phyloP scores from a whole-genome alignment of 2,113 vertebrate species.

The Fregata magnificens region DNA sequence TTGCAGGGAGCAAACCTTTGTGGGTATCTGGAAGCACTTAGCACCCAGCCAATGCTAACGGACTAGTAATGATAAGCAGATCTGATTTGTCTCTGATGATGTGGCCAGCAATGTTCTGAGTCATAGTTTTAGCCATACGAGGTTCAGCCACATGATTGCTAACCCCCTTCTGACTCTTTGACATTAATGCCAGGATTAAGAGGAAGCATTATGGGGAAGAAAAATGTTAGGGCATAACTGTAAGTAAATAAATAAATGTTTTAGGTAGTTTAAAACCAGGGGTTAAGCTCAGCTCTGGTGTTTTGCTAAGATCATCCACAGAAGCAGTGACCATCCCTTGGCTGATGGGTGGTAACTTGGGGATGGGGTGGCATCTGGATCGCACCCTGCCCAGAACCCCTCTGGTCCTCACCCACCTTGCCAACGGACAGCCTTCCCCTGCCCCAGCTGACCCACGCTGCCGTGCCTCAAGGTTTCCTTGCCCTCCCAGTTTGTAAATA shows the following conservation, averaged over 20 bases:
- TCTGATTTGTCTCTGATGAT: not conserved
- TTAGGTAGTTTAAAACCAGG: not conserved
- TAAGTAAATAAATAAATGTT: not conserved
- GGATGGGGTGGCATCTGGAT: not conserved
- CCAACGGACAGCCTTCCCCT: not conserved
- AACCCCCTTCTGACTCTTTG: not conserved
- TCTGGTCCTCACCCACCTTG: not conserved
- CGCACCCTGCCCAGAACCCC: not conserved
- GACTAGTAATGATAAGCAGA: not conserved
- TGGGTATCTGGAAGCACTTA: not conserved
- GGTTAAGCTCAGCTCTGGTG: not conserved
- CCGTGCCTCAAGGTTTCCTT: accelerated
- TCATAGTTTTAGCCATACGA: constrained; percentile 2
- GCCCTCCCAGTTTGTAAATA: not conserved
- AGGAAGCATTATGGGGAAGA: not conserved
- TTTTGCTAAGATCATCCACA: not conserved
- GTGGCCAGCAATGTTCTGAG: not conserved
- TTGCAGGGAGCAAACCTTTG: not conserved
- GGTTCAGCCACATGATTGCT: not conserved
- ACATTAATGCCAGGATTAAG: not conserved
- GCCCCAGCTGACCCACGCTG: accelerated
- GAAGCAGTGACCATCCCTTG: not conserved
- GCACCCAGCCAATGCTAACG: not conserved
- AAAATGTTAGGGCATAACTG: not conserved
- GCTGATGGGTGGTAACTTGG: not conserved